A percentile compares a stretch with the other conserved stretches of the same genome.
Evolutionary conservation across 2,797 vertebrate genomes (phyloP).

Genomic region (Amblyopsis hoosieri): DNA sequence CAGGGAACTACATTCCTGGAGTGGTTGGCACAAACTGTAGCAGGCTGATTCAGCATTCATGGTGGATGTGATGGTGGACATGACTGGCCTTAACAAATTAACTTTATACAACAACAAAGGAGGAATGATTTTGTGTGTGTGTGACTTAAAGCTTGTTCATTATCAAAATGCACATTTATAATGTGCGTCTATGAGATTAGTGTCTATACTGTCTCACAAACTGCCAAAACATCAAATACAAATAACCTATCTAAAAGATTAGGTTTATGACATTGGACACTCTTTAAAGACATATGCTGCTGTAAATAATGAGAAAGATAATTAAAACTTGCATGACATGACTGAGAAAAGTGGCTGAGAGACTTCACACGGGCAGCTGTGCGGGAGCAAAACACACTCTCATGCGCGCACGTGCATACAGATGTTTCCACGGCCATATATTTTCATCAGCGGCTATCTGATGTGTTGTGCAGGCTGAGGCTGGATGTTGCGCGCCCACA

Average conservation of each 20-base stretch:
- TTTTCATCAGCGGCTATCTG: conserved; percentile 73
- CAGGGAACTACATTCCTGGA: conserved; percentile 1
- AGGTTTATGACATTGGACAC: no score
- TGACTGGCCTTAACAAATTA: conserved; percentile 1
- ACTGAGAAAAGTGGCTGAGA: conserved; percentile 34
- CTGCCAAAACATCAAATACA: no score
- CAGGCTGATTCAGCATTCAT: not conserved
- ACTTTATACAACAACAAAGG: not conserved
- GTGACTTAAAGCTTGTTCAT: not conserved
- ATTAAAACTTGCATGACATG: conserved; percentile 16
- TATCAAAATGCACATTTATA: not conserved
- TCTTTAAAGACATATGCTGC: no score
- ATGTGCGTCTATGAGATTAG: not conserved
- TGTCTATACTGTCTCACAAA: not conserved
- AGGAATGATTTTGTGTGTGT: not conserved
- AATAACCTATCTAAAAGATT: no score
- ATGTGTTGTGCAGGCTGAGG: conserved; percentile 62
- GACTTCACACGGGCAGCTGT: conserved; percentile 34
- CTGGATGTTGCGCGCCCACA: conserved; percentile 66
- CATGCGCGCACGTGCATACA: conserved; percentile 34
- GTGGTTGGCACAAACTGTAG: conserved; percentile 2
- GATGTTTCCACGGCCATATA: conserved; percentile 65
- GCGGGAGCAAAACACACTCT: conserved; percentile 34
- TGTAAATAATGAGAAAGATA: not conserved
- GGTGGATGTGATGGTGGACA: not conserved